Conservation (phyloP, 2,888 invertebrate genomes). For the Cataglyphis albicans region DNA sequence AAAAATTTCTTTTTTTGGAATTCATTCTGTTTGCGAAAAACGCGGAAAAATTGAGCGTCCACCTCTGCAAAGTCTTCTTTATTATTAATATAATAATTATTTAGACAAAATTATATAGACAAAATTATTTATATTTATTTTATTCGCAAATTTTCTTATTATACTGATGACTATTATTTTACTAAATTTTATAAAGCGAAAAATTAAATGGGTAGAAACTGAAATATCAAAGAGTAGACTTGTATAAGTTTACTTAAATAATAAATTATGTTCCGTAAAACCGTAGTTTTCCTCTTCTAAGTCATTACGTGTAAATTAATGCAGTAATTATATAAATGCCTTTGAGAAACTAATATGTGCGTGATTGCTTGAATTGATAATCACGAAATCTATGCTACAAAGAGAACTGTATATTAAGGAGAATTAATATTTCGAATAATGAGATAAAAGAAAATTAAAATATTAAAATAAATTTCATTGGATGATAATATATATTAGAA, state of each 20-base stretch:
- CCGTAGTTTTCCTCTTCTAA: slow-evolving; percentile 16
- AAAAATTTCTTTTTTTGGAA: background rate
- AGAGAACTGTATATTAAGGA: background rate
- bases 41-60: background rate
- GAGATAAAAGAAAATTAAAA: background rate
- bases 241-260: slow-evolving; percentile 32
- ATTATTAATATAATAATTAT: slow-evolving; percentile 21
- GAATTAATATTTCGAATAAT: background rate
- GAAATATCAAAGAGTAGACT: background rate
- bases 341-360: slow-evolving; percentile 1
- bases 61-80: background rate
- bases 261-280: background rate
- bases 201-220: slow-evolving; percentile 10
- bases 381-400: background rate
- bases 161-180: no score
- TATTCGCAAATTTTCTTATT: background rate
- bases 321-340: slow-evolving; percentile 4
- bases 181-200: background rate
- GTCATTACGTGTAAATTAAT: slow-evolving; percentile 6
- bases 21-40: background rate
- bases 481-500: background rate
- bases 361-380: background rate
- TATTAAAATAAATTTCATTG: background rate
- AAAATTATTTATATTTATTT: background rate
- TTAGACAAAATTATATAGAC: no score